Evolutionary conservation across 2,888 invertebrate genomes (phyloP), one percentile per base, ranked within the genome.

Genomic region (Parnassius mnemosyne): DNA sequence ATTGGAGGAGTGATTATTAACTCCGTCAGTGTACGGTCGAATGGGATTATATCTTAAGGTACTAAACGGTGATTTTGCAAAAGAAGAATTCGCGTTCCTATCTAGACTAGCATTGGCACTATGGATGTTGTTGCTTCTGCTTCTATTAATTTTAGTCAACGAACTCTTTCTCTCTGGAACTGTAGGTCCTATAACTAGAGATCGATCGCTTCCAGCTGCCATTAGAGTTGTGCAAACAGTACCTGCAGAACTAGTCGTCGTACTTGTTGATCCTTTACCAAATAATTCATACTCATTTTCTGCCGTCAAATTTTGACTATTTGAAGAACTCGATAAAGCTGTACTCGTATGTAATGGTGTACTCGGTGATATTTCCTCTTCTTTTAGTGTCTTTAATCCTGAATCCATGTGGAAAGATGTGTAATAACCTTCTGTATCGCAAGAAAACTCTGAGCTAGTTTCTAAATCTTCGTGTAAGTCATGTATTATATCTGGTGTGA

Each of bases 391-490:
- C 78, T 96, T 96, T 66, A 99, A 85, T 0, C 98, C 98, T 61
- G 97, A 97, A 84, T 99, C 98, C 93, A 97, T 95, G 84, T 99
- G 98, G 92, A 99, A 99, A 20, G 98, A 98, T 0, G 99, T 99
- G 83, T 98, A 99, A 84, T 98, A 99, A 9, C 99, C 99, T 87
- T 99, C 99, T 1, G 98, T 98, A 79, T 99, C 99, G 79, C 98
- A 97, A 2, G 98, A 98, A 83, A 97, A 98, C 64, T 97, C 96
- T 0, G 97, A 97, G 71, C 96, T 96, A 1, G 96, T 96, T 87
- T 97, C 97, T 57, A 95, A 94, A 79, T 97, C 97, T 81, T 97
- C 96, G 69, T 95, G 94, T 68, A 95, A 92, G 80, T 97, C 94
- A 73, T 95, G 94, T 67, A 95, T 96, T 57, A 96, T 94, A 84